These are phyloP conservation scores for Actenoides lindsayi DNA, from an alignment of 2,113 vertebrate species.

Conservation along the genomic window DNA sequence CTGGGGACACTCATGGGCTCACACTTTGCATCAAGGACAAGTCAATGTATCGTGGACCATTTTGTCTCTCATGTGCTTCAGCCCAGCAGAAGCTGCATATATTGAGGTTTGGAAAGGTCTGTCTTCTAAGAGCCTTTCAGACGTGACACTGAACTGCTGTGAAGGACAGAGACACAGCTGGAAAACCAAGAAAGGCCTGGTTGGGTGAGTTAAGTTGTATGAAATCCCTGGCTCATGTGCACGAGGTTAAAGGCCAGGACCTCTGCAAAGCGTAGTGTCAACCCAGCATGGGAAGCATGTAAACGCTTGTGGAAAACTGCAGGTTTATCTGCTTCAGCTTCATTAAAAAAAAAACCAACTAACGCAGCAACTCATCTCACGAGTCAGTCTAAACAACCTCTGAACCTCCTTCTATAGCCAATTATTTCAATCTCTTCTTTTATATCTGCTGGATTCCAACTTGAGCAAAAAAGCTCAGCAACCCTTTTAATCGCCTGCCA, in stretches of 20 bases:
- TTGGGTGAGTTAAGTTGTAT: background rate
- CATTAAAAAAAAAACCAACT: background rate
- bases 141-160: background rate
- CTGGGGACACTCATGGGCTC: fast-evolving
- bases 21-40: background rate
- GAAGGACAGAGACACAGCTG: background rate
- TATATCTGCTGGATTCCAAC: conserved; percentile 44
- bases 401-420: background rate
- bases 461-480: conserved; percentile 10
- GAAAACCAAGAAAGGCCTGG: background rate
- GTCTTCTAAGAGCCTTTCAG: background rate
- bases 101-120: background rate
- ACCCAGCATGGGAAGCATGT: background rate
- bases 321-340: background rate
- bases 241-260: background rate
- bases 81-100: background rate
- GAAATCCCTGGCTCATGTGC: background rate
- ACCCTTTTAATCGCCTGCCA: conserved; percentile 56
- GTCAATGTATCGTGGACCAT: no score
- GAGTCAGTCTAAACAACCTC: background rate
- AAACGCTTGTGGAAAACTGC: background rate
- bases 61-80: background rate
- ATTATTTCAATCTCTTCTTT: conserved; percentile 49
- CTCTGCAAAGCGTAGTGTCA: background rate
- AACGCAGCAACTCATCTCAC: background rate